A percentile compares a stretch with the other conserved stretches of the same genome.
Conservation (phyloP, 2,797 vertebrate genomes). For the Cossypha caffra region DNA sequence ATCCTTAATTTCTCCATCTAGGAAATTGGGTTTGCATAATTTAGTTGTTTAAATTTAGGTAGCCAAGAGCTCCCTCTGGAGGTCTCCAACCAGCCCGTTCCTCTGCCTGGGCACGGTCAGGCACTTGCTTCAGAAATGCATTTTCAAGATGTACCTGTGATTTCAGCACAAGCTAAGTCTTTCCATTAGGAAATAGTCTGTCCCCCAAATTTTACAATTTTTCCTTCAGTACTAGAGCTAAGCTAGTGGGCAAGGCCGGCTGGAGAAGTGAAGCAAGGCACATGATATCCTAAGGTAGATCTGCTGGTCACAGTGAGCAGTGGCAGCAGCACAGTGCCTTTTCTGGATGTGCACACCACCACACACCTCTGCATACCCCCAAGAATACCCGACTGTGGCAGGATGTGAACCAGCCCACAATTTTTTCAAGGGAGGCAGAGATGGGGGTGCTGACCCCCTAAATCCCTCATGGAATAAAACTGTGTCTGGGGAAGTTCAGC, state of each 20-base stretch:
- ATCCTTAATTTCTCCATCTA: conserved; percentile 38
- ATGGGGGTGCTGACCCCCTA: accelerated
- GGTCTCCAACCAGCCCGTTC: neutral
- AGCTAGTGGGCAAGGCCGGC: neutral
- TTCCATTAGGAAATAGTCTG: neutral
- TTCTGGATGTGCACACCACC: neutral
- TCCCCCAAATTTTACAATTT: neutral
- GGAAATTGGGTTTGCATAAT: conserved; percentile 23
- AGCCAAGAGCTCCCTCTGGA: conserved; percentile 66
- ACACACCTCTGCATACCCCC: accelerated
- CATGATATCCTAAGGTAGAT: too few relatives aligned
- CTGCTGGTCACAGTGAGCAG: neutral
- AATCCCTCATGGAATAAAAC: neutral
- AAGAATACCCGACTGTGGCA: neutral
- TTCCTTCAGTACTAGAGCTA: neutral
- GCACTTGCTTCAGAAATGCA: neutral
- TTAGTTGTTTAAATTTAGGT: conserved; percentile 10
- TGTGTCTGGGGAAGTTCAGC: neutral
- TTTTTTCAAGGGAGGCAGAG: too few relatives aligned
- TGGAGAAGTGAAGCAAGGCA: neutral
- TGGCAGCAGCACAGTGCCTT: neutral
- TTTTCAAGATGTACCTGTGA: neutral
- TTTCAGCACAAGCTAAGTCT: neutral
- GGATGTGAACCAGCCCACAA: neutral
- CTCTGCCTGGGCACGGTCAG: neutral